These are phyloP conservation scores for Gymnocephalus cernua DNA, from an alignment of 2,113 vertebrate species.

Conservation along the genomic window DNA sequence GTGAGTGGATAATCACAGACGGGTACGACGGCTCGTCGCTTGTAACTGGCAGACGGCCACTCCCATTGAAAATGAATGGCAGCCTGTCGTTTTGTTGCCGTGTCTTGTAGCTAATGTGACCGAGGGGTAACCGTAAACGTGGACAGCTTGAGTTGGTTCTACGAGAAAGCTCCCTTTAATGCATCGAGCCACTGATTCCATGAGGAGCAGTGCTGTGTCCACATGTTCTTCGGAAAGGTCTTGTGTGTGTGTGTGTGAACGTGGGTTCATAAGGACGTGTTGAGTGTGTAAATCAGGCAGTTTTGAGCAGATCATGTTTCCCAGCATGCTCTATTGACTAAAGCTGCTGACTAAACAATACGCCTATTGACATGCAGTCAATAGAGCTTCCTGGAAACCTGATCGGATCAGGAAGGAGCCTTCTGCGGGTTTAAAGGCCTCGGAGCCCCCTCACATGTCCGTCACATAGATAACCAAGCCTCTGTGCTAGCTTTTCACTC, in stretches of 20 bases:
- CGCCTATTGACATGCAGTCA: conserved; percentile 9
- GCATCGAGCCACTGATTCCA: background rate
- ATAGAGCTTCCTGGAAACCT: conserved; percentile 28
- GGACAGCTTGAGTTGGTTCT: too few relatives aligned
- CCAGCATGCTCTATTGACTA: conserved; percentile 14
- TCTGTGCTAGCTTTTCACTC: too few relatives aligned
- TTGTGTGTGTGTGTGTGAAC: background rate
- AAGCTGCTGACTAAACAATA: conserved; percentile 19
- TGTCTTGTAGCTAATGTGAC: too few relatives aligned
- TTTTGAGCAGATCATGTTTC: conserved; percentile 30
- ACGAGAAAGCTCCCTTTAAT: background rate
- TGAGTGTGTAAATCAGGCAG: background rate
- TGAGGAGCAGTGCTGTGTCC: background rate
- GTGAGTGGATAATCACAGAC: too few relatives aligned
- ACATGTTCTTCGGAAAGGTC: background rate
- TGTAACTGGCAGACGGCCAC: too few relatives aligned
- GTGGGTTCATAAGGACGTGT: background rate
- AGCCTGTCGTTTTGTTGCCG: too few relatives aligned
- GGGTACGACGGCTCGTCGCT: too few relatives aligned
- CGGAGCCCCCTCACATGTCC: background rate
- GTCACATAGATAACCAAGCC: background rate
- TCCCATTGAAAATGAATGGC: too few relatives aligned
- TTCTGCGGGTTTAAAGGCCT: background rate
- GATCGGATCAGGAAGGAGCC: conserved; percentile 18
- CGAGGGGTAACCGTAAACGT: too few relatives aligned